Evolutionary conservation across 2,797 vertebrate genomes (phyloP), one percentile per base, ranked within the genome.

Genomic region (Huso huso): DNA sequence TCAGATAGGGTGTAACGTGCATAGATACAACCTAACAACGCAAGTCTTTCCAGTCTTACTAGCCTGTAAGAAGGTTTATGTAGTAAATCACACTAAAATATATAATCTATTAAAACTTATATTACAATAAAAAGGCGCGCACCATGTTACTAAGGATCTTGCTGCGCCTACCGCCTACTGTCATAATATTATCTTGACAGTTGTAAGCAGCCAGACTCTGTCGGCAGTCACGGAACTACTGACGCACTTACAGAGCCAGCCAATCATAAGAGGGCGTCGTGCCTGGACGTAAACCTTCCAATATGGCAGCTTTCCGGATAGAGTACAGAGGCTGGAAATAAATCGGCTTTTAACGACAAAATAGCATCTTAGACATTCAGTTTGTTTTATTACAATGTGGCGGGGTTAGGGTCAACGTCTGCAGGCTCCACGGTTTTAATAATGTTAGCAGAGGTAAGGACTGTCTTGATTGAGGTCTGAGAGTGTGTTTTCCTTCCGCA

Each of bases 251-350:
- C 76, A 68, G 1, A 23, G 6, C 8, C 69, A 78, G 70, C 86
- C 86, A 88, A 87, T 88, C 71, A 49, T 51, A 18, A 10, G 8
- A 60, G 72, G 75, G 69, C 76, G 78, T 82, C 78, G 37, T 37
- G 37, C 37, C 37, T 37, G 75, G 81, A 90, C 91, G 91, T 91
- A 89, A 91, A 85, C 81, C 83, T 82, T 65, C 76, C 91, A 92
- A 93, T 89, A 96, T 97, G 94, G 94, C 93, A 88, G 88, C 88
- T 75, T 82, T 87, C 85, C 89, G 82, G 81, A 81, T 77, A 79
- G 82, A 78, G 79, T 79, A 79, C 83, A 79, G 82, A 82, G 83
- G 78, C 74, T 81, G 82, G 86, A 80, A 73, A 76, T 75, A 82
- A 81, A 79, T 74, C 62, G 76, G 79, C 53, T 83, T 85, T 82